Evolutionary conservation across 2,888 invertebrate genomes (phyloP), one percentile per base, ranked within the genome.

Genomic region (Cerastis leucographa): DNA sequence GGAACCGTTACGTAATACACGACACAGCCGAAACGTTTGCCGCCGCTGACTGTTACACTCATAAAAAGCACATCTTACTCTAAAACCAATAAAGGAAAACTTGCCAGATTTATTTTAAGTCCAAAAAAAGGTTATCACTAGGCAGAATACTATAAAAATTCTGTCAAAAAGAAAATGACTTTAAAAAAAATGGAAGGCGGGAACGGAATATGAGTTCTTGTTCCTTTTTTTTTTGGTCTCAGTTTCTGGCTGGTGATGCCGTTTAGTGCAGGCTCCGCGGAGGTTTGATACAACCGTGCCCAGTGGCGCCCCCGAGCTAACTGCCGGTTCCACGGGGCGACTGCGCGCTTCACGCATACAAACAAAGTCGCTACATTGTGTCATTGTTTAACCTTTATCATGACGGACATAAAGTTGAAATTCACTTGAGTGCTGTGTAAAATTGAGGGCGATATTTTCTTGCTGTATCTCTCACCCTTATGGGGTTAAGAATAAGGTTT

Each of bases 1-100:
- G 95, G 94, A 92, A 94, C 93, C 83, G 94, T 96, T 96, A 95
- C 95, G 96, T 95, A 96, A 96, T 92, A 92, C 91, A 93, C 94
- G 91, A 88, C 91, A 91, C 91, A 89, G 90, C 86, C 85, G 87
- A 92, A 94, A 92, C 88, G 93, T 95, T 94, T 89, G 88, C 90
- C 92, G 91, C 93, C 93, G 81, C 93, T 93, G 93, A 85, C 91
- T 87, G 83, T 87, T 85, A 88, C 91, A 92, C 92, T 92, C 92
- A 93, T 93, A 89, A 90, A 88, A 90, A 89, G 90, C 91, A 92
- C 93, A 92, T 90, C 82, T 89, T 85, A 78, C 74, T 80, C 68
- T 70, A 73, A 86, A 88, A 74, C 86, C 85, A 80, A 90, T 89
- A 82, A 81, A 87, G 85, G 85, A 78, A 88, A 87, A 71, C 75